Percentiles rank a stretch among this genome's conserved stretches.
Evolutionary conservation across 1,140 invertebrate species (phyloP).

Genomic region (Archivesica marissinica): DNA sequence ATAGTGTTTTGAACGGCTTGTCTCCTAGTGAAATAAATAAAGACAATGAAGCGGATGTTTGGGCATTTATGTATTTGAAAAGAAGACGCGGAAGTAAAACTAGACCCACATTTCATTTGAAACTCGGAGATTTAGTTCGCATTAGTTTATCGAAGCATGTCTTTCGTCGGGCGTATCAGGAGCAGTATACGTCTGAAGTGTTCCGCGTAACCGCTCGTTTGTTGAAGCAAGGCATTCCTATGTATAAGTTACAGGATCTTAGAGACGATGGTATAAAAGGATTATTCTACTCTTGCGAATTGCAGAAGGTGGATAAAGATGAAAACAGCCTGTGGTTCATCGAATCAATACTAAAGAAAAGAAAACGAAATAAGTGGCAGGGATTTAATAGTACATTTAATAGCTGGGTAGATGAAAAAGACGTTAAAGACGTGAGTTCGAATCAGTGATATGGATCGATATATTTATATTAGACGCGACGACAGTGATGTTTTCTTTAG

Average conservation of each 20-base stretch:
- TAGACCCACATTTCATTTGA: slow-evolving; percentile 22
- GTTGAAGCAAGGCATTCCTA: not conserved
- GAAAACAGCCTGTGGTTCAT: slow-evolving; percentile 47
- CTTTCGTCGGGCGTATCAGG: slow-evolving; percentile 11
- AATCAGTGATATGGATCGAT: no score
- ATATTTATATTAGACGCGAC: no score
- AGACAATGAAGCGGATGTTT: slow-evolving; percentile 5
- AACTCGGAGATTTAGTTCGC: slow-evolving; percentile 50
- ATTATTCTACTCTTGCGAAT: slow-evolving; percentile 21
- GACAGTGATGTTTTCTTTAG: no score
- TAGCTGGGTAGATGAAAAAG: slow-evolving; percentile 39
- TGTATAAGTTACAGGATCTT: not conserved
- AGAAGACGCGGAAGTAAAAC: not conserved
- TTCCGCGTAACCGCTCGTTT: not conserved
- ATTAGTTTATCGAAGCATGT: slow-evolving; percentile 12
- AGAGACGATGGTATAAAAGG: slow-evolving; percentile 17
- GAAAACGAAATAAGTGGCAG: slow-evolving; percentile 35
- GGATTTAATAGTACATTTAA: slow-evolving; percentile 49
- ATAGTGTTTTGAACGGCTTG: slow-evolving; percentile 7
- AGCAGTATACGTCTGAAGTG: slow-evolving; percentile 44
- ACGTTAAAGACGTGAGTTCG: no score
- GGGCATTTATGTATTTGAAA: slow-evolving; percentile 35
- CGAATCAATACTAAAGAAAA: slow-evolving; percentile 24
- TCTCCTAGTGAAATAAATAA: not conserved
- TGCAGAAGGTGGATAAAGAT: slow-evolving; percentile 55